Percentiles rank a stretch among this genome's conserved stretches.
Evolutionary conservation across 2,888 invertebrate species (phyloP).

Genomic region (Ectobius pallidus): DNA sequence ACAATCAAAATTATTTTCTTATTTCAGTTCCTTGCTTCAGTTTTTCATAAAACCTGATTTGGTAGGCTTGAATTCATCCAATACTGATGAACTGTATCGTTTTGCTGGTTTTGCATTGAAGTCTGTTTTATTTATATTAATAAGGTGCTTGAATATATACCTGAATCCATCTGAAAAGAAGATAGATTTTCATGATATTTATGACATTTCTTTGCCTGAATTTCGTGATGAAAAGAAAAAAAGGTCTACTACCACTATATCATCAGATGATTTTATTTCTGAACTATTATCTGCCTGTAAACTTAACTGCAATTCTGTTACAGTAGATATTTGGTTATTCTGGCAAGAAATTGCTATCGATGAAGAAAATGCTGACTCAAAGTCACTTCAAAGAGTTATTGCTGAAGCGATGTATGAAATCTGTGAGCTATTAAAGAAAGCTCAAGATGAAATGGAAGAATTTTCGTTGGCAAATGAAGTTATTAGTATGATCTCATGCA

Average conservation of each 20-base stretch:
- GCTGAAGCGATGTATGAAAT: slow-evolving; percentile 37
- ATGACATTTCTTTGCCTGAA: slow-evolving; percentile 6
- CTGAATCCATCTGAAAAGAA: background rate
- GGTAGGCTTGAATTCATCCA: background rate
- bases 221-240: background rate
- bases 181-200: background rate
- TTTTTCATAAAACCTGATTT: background rate
- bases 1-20: background rate
- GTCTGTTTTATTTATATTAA: background rate
- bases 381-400: slow-evolving; percentile 35
- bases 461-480: slow-evolving; percentile 6
- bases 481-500: slow-evolving; percentile 25
- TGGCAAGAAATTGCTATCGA: slow-evolving; percentile 31
- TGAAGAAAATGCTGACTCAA: background rate
- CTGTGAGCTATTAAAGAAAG: background rate
- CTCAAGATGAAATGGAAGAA: background rate
- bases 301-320: slow-evolving; percentile 9
- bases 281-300: slow-evolving; percentile 20
- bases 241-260: no score
- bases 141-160: slow-evolving; percentile 5
- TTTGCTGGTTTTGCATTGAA: slow-evolving; percentile 9
- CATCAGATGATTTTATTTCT: background rate
- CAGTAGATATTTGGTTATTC: slow-evolving; percentile 36
- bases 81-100: background rate
- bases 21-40: slow-evolving; percentile 2